Conservation (phyloP, 92 coral and sea anemone genomes). For the Anthopleura xanthogrammica region DNA sequence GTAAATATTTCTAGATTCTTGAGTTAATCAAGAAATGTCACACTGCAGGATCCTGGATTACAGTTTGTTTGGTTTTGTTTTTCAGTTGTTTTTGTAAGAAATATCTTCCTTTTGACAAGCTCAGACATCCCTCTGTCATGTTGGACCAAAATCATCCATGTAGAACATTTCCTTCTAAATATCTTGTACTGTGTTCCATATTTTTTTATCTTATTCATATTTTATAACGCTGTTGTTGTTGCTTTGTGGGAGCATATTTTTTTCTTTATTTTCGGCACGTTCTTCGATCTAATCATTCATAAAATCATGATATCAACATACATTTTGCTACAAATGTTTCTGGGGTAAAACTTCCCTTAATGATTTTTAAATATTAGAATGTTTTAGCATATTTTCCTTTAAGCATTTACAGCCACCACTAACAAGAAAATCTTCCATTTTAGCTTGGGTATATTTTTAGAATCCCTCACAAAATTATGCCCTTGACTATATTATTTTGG, state of each 20-base stretch:
- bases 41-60: background rate
- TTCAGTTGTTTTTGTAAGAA: background rate
- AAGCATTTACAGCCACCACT: background rate
- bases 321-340: background rate
- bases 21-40: background rate
- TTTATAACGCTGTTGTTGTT: constrained; percentile 23
- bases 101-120: background rate
- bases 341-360: background rate
- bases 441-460: background rate
- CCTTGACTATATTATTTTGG: background rate
- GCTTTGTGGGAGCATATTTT: constrained; percentile 19
- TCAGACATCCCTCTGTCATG: background rate
- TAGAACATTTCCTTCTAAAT: background rate
- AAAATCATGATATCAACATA: background rate
- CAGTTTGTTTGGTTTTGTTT: background rate
- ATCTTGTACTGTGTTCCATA: background rate
- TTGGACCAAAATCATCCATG: background rate
- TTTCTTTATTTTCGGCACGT: constrained; percentile 2
- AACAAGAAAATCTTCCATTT: background rate
- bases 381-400: background rate
- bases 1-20: background rate
- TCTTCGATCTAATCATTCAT: background rate
- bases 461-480: background rate
- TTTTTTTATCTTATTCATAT: constrained; percentile 25
- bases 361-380: background rate